phyloP scores from a whole-genome alignment of 2,888 invertebrate genomes.

The Phytoseiulus persimilis region DNA sequence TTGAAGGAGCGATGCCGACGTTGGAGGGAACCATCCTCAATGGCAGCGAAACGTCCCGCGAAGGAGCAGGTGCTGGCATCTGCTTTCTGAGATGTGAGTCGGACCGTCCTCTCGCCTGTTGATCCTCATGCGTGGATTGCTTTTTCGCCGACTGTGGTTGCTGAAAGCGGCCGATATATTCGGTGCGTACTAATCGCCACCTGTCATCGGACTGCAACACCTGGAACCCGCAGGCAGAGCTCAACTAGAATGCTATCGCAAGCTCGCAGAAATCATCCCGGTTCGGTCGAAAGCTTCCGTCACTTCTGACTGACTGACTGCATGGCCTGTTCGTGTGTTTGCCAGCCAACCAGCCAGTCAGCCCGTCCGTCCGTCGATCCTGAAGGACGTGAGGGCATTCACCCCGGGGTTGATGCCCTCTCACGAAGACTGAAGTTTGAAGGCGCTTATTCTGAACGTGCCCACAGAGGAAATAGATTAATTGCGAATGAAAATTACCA shows the following conservation, averaged over 20 bases:
- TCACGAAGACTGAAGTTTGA: not conserved
- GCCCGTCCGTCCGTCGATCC: not conserved
- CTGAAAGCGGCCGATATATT: no score
- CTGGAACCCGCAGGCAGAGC: not conserved
- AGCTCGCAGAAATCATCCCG: not conserved
- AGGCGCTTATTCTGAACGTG: not conserved
- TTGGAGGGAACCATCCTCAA: no score
- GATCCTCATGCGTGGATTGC: no score
- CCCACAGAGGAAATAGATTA: conserved; percentile 5
- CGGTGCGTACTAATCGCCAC: no score
- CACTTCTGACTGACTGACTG: not conserved
- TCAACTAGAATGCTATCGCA: not conserved
- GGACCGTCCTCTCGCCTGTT: no score
- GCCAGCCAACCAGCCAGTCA: not conserved
- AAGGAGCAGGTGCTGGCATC: no score
- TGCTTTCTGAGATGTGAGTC: no score
- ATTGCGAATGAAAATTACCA: not conserved
- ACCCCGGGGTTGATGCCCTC: not conserved
- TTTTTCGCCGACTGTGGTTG: no score
- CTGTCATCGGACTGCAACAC: no score
- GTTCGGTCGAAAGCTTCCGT: not conserved
- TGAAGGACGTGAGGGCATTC: conserved; percentile 5
- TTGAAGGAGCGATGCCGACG: no score
- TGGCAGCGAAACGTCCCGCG: no score
- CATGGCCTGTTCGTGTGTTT: not conserved